A percentile compares a stretch with the other conserved stretches of the same genome.
These are phyloP conservation scores for Scaptodrosophila latifasciaeformis DNA, from an alignment of 2,888 invertebrate species.

Conservation along the genomic window DNA sequence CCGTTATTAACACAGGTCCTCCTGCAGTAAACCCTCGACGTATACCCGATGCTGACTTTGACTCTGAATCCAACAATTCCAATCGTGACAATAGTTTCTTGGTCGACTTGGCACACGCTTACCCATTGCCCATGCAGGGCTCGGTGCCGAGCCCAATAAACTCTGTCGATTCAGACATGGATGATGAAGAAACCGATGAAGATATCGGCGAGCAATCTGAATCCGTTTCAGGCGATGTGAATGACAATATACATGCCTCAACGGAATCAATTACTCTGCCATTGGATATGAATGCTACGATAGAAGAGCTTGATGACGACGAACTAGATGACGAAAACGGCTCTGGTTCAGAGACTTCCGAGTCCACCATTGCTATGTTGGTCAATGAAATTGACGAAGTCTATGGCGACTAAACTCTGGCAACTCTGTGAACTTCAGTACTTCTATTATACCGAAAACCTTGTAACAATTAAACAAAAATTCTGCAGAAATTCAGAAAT, in stretches of 20 bases:
- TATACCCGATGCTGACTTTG: too few relatives aligned
- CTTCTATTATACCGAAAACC: too few relatives aligned
- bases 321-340: conserved; percentile 10
- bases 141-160: background rate
- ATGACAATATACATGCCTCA: background rate
- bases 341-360: conserved; percentile 15
- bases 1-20: too few relatives aligned
- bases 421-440: too few relatives aligned
- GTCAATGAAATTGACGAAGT: conserved; percentile 17
- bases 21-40: too few relatives aligned
- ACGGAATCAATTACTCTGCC: too few relatives aligned
- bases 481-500: background rate
- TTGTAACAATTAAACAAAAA: too few relatives aligned
- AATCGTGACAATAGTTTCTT: too few relatives aligned
- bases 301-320: background rate
- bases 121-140: background rate
- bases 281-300: too few relatives aligned
- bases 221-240: background rate
- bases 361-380: conserved; percentile 14
- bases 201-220: background rate
- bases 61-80: too few relatives aligned
- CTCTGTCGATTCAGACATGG: conserved; percentile 11
- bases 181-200: conserved; percentile 8
- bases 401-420: conserved; percentile 13
- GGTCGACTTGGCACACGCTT: too few relatives aligned